Base-by-base conservation (phyloP, 2,888 invertebrate genomes). In the Azorinus chamasolen region DNA sequence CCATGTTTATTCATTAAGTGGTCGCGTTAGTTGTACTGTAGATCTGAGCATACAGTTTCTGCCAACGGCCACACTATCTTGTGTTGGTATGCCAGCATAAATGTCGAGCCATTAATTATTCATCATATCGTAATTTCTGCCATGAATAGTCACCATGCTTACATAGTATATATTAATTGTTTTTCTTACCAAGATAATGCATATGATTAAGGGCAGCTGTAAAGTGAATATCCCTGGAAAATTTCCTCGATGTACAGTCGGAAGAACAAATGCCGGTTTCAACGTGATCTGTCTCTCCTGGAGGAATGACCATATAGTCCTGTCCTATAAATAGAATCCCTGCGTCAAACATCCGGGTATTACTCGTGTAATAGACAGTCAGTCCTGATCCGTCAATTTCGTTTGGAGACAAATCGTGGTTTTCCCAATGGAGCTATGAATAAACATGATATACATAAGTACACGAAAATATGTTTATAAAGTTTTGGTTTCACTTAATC, bases 171-270 rank as follows among this genome's bases (percentile, higher is more conserved):
- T n/a, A n/a, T n/a, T n/a, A n/a, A n/a, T n/a, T n/a, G n/a, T n/a
- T n/a, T n/a, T n/a, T 50, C 74, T 53, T 70, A 88, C 88, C 88
- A 24, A 83, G 68, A 46, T 86, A 85, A 69, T 88, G 88, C 88
- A 88, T 87, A 65, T 88, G 88, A 61, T 88, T 88, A 57, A 87
- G 74, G 32, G 86, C 87, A 10, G 83, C 64, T 0, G 87, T 87
- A 50, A 88, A 72, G 57, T 79, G 83, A 45, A 88, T 79, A n/a
- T 82, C 71, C 18, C 70, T 59, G 14, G 71, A 61, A 57, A 87
- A 87, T 82, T 88, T 87, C 53, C 75, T 74, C 16, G 69, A 27
- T 14, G 85, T 85, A 41, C 88, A 88, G 37, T 83, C 83, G n/a
- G 65, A 45, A 0, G 86, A 80, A 63, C 88, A 88, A 1, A 62